Evolutionary conservation across 2,797 vertebrate genomes (phyloP), one percentile per base, ranked within the genome.

Genomic region (Hyperoplus immaculatus): DNA sequence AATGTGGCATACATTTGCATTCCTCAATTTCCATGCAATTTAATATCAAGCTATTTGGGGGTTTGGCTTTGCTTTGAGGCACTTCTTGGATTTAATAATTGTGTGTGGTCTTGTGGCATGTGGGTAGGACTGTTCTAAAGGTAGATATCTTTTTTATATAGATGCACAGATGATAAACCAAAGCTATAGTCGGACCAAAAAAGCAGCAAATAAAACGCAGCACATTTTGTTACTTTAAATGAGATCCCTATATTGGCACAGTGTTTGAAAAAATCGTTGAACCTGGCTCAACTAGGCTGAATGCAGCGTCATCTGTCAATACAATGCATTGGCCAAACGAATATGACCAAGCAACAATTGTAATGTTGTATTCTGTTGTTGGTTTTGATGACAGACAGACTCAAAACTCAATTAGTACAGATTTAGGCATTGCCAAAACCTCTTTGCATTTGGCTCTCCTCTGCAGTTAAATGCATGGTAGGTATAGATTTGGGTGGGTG

Each of bases 51-150:
- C 49, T 68, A 13, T 29, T 74, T 71, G 58, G 5, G 21, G 51
- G 41, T 75, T 47, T 55, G 45, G 68, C 51, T 4, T 29, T 29
- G 5, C 2, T 55, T 74, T 47, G 21, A 51, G 49, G 63, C 43
- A 36, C 47, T n/a, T 77, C 9, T n/a, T 61, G 45, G 60, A 41
- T 70, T 60, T 54, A 7, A 68, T 47, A 43, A 63, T 8, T 61
- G 38, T 18, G 16, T 46, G 46, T 43, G 18, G 3, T 4, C 11
- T 51, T 6, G 5, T 18, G 45, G 36, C 51, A 42, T 50, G 42
- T 4, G 47, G 29, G 9, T 13, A 9, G 49, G 53, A 38, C 11
- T 49, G 4, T 10, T 18, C 6, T 18, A 14, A 62, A 15, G 18
- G 8, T 21, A 38, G 38, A 51, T 7, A 13, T 75, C 42, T 12